These are phyloP conservation scores for Drosophila ananassae DNA, from an alignment of 1,140 invertebrate genomes.

Conservation along the genomic window DNA sequence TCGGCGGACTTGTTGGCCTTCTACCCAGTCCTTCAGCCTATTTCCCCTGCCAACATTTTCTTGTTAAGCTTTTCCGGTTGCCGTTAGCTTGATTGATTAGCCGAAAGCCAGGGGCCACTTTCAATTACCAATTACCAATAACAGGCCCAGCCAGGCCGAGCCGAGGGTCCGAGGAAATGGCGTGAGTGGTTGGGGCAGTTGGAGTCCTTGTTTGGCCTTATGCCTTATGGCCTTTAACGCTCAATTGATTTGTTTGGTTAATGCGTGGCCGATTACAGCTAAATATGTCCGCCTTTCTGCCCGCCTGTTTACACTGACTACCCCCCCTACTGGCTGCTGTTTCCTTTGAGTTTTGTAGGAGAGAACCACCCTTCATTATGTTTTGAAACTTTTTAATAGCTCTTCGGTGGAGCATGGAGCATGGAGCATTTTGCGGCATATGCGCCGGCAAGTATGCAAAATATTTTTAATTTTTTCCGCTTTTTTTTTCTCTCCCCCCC, in stretches of 20 bases:
- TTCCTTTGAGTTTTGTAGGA: background rate
- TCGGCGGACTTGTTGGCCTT: constrained; percentile 17
- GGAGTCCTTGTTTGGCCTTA: background rate
- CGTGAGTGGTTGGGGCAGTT: background rate
- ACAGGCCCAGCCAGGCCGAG: background rate
- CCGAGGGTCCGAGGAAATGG: background rate
- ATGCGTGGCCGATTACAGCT: constrained; percentile 68
- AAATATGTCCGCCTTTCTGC: constrained; percentile 40
- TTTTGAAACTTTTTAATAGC: constrained; percentile 65
- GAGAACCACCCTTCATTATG: constrained; percentile 19
- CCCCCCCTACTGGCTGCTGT: too few species aligned
- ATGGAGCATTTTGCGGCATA: constrained; percentile 45
- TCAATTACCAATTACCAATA: constrained; percentile 67
- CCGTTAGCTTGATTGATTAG: constrained; percentile 64
- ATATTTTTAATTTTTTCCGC: constrained; percentile 59
- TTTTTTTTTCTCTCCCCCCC: constrained; percentile 7
- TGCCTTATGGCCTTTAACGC: constrained; percentile 63
- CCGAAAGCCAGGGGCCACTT: constrained; percentile 38
- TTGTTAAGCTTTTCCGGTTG: constrained; percentile 7
- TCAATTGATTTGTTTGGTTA: constrained; percentile 73
- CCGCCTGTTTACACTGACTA: constrained; percentile 38
- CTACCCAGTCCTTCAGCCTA: background rate
- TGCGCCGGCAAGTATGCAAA: constrained; percentile 51
- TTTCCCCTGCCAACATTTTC: background rate
- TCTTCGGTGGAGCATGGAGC: constrained; percentile 51